Base-by-base conservation (phyloP, 2,113 vertebrate genomes). In the Poeciliopsis prolifica region DNA sequence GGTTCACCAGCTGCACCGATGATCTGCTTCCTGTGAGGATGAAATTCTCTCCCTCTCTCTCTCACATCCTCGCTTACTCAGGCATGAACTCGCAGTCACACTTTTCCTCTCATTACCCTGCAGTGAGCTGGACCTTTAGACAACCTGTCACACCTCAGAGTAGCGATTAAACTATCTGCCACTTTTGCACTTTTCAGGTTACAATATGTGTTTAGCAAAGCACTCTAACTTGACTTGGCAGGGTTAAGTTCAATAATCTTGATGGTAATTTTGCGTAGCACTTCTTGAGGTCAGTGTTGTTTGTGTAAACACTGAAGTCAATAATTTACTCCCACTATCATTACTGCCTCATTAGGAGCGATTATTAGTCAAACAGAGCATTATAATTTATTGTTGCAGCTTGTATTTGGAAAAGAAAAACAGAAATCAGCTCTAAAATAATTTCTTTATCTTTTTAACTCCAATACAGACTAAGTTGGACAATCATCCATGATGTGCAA, bases 1-100 rank as follows among this genome's bases (percentile, higher is more conserved):
- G 91, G 89, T 92, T 93, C 84, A 87, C 90, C 92, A 92, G 90
- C 91, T 93, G 92, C 75, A 91, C 84, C 22, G 35, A 78, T 76
- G 81, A 88, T 79, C 22, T 31, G 19, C 85, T 92, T 88, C 85
- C 85, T 89, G 79, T 80, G 71, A 69, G 61, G 61, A 68, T 73
- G 75, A 73, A 77, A 62, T 74, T 48, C 61, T 70, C 42, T 61
- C 29, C 22, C 7, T 30, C 60, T 42, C 67, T 37, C 68, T 51
- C 67, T 60, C 65, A 61, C 65, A 63, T 26, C 1, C 68, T 54
- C 17, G 48, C 68, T 28, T 48, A 19, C 33, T 61, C 24, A 54
- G 26, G 24, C 64, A 62, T 64, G 33, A 48, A 69, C 67, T 58
- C 37, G 65, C 2, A 63, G 51, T 64, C 79, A 75, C 67, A 80